Base-by-base conservation (phyloP, 2,888 invertebrate genomes). In the Urechis unicinctus region DNA sequence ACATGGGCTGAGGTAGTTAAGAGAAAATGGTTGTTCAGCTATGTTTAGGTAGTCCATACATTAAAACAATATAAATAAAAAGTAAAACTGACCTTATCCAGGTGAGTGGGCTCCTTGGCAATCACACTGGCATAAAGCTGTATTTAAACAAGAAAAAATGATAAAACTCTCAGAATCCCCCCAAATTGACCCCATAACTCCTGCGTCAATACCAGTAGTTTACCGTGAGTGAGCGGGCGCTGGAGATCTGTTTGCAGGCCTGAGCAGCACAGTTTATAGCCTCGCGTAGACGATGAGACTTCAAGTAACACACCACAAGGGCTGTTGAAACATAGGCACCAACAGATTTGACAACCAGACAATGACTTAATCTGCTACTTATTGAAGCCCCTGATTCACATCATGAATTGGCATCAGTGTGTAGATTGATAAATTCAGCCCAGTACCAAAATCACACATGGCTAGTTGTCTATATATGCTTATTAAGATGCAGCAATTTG, bases 51-150 rank as follows among this genome's bases (percentile, higher is more conserved):
- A 36, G 36, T 13, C 36, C 9, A 36, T 36, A 36, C 9, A 36
- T 36, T 13, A 36, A 13, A 13, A 25, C 48, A 48, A 48, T n/a
- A 31, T 4, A 31, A 50, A 1, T 24, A 50, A 36, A 30, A 4
- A 46, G 42, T 2, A 47, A 26, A 24, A 53, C 52, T 56, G 62
- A 76, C 77, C 67, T 77, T 78, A 52, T 71, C 66, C 29, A 71
- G 62, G 26, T 69, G 70, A n/a, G 66, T 61, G 13, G 74, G 70
- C 77, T 88, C 88, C 68, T 86, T 85, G 64, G 86, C 82, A 50
- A 89, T 75, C 0, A 88, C 87, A 53, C 85, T 85, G 0, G 88
- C 88, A 70, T 88, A 87, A 61, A 89, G 80, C 88, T 88, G 71
- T 36, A 81, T 81, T 60, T 65, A 55, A 57, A 52, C 26, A 50